phyloP scores from a whole-genome alignment of 2,888 invertebrate genomes.

The Acronicta psi region DNA sequence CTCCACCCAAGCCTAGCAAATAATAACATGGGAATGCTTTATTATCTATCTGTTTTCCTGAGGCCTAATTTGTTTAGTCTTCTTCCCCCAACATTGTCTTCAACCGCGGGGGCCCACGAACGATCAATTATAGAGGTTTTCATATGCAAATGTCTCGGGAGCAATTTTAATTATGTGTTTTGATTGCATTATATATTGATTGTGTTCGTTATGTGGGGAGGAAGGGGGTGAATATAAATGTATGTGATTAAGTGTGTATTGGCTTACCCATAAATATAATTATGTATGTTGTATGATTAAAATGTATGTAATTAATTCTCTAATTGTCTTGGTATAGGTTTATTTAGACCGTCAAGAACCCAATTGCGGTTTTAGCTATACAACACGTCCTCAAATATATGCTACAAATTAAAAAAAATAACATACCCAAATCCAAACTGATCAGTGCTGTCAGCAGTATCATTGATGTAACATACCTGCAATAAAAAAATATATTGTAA shows the following conservation, averaged over 20 bases:
- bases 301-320: not conserved
- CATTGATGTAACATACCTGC: conserved; percentile 27
- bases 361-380: too few relatives aligned
- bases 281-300: too few relatives aligned
- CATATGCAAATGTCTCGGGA: conserved; percentile 86
- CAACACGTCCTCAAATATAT: too few relatives aligned
- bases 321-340: not conserved
- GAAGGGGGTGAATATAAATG: conserved; percentile 65
- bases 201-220: conserved; percentile 72
- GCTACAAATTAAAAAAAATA: not conserved
- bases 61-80: conserved; percentile 74
- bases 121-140: conserved; percentile 87
- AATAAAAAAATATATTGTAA: conserved; percentile 2
- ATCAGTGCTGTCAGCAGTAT: not conserved
- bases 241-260: conserved; percentile 56
- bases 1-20: conserved; percentile 30
- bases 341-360: not conserved
- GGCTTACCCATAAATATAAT: conserved; percentile 2
- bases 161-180: conserved; percentile 85
- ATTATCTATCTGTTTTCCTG: conserved; percentile 56
- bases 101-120: conserved; percentile 59
- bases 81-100: conserved; percentile 67
- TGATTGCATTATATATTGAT: conserved; percentile 86
- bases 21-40: conserved; percentile 31
- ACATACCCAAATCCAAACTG: not conserved